These are phyloP conservation scores for Harpalus rubripes DNA, from an alignment of 2,888 invertebrate genomes.

Conservation along the genomic window DNA sequence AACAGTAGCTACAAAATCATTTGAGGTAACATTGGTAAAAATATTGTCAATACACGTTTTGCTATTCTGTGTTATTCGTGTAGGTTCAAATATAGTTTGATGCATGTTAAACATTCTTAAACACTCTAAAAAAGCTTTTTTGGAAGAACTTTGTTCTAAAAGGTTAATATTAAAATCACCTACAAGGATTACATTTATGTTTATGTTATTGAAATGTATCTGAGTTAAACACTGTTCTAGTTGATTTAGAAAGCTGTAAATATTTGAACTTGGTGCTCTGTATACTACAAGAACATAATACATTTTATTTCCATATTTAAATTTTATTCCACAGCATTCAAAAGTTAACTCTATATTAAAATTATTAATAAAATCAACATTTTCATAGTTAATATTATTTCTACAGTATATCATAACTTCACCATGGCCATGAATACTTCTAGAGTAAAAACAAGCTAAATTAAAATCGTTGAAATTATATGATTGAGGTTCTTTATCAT, in stretches of 20 bases:
- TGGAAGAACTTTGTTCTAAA: background rate
- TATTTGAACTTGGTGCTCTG: background rate
- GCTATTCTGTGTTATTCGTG: background rate
- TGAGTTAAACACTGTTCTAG: background rate
- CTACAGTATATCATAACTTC: conserved; percentile 10
- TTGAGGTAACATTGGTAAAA: background rate
- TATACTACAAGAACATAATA: conserved; percentile 15
- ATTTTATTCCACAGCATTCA: conserved; percentile 12
- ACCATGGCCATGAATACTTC: conserved; percentile 10
- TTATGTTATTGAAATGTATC: background rate
- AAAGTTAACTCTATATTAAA: background rate
- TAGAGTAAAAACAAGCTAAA: background rate
- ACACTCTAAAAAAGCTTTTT: background rate
- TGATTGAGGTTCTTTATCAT: background rate
- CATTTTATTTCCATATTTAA: background rate
- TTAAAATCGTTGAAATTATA: conserved; percentile 1
- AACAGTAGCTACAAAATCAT: background rate
- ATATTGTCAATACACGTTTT: background rate
- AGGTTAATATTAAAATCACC: conserved; percentile 30
- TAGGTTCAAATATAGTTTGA: conserved; percentile 1
- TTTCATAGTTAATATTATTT: background rate
- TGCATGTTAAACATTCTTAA: background rate
- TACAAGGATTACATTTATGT: background rate
- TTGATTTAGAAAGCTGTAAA: background rate
- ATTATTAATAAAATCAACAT: background rate